Percentiles rank a stretch among this genome's conserved stretches.
phyloP scores from a whole-genome alignment of 2,888 invertebrate species.

The Lacanobia wlatinum region DNA sequence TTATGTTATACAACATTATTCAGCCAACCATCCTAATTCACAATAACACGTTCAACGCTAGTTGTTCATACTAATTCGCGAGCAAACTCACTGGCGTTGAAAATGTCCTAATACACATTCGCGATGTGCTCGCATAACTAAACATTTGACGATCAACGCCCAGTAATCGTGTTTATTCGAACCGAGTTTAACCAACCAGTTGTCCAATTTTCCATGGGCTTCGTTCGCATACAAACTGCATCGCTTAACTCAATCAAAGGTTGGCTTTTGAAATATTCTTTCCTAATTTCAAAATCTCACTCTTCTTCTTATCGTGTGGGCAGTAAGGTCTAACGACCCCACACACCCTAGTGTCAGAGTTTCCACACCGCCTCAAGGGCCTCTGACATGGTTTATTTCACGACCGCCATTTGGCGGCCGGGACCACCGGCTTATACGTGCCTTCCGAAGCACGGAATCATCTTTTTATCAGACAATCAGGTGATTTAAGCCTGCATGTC shows the following conservation, averaged over 20 bases:
- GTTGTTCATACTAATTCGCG: conserved; percentile 17
- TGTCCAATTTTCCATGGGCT: not conserved
- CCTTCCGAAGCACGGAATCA: no score
- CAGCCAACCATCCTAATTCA: not conserved
- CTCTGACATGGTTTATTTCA: no score
- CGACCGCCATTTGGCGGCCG: no score
- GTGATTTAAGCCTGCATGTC: no score
- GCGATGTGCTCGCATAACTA: conserved; percentile 14
- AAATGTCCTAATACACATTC: conserved; percentile 20
- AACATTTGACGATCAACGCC: conserved; percentile 32
- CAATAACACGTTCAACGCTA: not conserved
- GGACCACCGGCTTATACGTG: no score
- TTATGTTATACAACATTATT: not conserved
- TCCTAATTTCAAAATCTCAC: not conserved
- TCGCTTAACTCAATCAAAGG: not conserved
- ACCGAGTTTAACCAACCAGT: no score
- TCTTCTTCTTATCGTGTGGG: no score
- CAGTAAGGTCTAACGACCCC: no score
- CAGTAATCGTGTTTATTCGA: conserved; percentile 35
- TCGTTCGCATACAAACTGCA: not conserved
- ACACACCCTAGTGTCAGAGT: no score
- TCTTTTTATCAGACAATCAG: no score
- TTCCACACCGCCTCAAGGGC: no score
- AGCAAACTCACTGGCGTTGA: conserved; percentile 23
- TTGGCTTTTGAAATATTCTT: not conserved